Base-by-base conservation (phyloP, 2,113 vertebrate species). In the Tragelaphus scriptus region DNA sequence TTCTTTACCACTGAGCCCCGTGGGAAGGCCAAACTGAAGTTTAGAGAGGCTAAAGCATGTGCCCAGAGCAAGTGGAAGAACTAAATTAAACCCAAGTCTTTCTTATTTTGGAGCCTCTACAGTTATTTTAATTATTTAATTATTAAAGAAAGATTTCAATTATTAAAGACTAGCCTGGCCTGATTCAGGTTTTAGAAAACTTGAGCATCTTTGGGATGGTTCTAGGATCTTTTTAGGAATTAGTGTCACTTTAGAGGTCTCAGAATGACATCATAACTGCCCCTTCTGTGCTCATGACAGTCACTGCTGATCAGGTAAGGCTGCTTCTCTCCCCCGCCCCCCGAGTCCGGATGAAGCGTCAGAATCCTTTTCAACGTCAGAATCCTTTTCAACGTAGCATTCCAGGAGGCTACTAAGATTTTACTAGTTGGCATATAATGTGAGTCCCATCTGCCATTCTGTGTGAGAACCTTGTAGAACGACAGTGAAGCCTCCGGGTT, bases 111-210 rank as follows among this genome's bases (percentile, higher is more conserved):
- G 55, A 53, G 13, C 17, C 81, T 51, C 32, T 40, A 90, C 11
- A 51, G 47, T 89, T 77, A 40, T 77, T 26, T 77, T 77, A 77
- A 44, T 77, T 44, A 44, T 80, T 55, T 85, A 71, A 88, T 61
- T 85, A 85, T 79, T 77, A 71, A 92, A 85, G 75, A 71, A 92
- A 81, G 56, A 13, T 89, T 85, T 68, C 71, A 71, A 85, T 71
- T 85, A 85, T 68, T 79, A 56, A 92, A 86, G 63, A 16, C 91
- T 40, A 85, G 7, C 81, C 19, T 90, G 65, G 26, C 10, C 28
- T 85, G 44, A 49, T 59, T 71, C 13, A 61, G 13, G 25, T 80
- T 63, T 51, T 13, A 71, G 75, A 75, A 55, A 25, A 80, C 16
- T 79, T 32, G 30, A 28, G 12, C 79, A 55, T 65, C 56, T 92